Conservation (phyloP, 92 coral and sea anemone genomes). For the Bergia sp. region DNA sequence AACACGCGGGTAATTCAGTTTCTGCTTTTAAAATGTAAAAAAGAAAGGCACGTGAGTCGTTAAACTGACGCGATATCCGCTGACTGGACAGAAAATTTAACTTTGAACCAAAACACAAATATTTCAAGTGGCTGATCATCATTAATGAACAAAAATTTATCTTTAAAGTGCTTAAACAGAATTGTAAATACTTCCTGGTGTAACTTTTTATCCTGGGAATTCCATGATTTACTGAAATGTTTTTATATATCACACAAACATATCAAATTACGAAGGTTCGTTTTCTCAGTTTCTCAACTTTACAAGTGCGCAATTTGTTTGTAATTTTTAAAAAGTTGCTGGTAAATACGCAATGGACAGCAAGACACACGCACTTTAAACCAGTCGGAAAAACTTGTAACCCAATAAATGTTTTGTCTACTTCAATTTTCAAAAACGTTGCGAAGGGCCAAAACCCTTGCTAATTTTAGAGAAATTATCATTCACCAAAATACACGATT, state of each 20-base stretch:
- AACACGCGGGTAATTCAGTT: too few relatives aligned
- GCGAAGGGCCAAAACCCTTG: too few relatives aligned
- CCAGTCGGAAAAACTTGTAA: background rate
- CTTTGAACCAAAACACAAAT: background rate
- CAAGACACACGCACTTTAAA: too few relatives aligned
- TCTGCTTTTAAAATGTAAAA: background rate
- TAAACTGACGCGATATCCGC: background rate
- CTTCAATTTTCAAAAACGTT: too few relatives aligned
- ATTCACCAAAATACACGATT: too few relatives aligned
- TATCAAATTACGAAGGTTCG: background rate
- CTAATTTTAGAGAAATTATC: too few relatives aligned
- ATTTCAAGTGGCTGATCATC: background rate
- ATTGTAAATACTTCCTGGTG: background rate
- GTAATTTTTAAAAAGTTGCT: too few relatives aligned
- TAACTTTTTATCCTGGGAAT: background rate
- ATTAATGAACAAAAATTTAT: too few relatives aligned
- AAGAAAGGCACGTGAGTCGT: too few relatives aligned
- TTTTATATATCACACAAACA: background rate
- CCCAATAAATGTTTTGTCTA: too few relatives aligned
- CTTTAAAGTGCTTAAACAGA: background rate
- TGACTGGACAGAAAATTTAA: background rate
- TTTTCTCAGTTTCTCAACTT: background rate
- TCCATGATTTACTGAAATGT: background rate
- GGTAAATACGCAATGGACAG: too few relatives aligned
- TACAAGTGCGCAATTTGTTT: background rate